A percentile compares a stretch with the other conserved stretches of the same genome.
Evolutionary conservation across 2,113 vertebrate genomes (phyloP).

Genomic region (Mungos mungo): DNA sequence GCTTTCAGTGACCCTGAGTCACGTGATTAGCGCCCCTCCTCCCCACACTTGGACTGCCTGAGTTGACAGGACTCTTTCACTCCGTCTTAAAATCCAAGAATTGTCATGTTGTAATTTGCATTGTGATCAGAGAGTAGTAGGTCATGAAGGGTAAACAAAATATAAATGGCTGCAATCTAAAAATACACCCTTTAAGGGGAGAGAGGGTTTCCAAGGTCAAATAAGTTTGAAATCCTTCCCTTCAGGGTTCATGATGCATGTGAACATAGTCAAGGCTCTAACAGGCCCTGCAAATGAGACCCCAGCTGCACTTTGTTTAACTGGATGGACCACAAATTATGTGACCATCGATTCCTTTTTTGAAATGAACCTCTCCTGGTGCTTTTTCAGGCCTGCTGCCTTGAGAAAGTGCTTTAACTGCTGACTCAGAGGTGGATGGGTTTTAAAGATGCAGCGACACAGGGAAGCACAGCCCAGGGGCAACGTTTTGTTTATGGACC

Average conservation of each 20-base stretch:
- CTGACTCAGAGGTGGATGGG: not conserved
- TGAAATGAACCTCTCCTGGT: not conserved
- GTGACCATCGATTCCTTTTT: too few species aligned
- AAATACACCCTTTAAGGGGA: not conserved
- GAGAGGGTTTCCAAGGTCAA: not conserved
- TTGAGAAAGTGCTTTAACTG: not conserved
- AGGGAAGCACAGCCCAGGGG: not conserved
- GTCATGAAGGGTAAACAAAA: not conserved
- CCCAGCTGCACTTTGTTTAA: not conserved
- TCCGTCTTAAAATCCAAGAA: not conserved
- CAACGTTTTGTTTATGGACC: too few species aligned
- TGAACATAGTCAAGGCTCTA: not conserved
- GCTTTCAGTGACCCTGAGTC: not conserved
- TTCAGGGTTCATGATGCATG: not conserved
- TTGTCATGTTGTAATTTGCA: not conserved
- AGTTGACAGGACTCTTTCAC: not conserved
- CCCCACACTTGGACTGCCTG: not conserved
- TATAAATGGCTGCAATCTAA: not conserved
- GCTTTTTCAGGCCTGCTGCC: not conserved
- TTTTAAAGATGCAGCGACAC: not conserved
- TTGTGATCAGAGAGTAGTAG: not conserved
- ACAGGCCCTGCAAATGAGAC: not conserved
- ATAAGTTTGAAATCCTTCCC: not conserved
- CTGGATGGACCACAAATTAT: not conserved
- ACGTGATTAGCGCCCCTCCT: not conserved